Evolutionary conservation across 2,797 vertebrate species (phyloP), one percentile per base, ranked within the genome.

Genomic region (Tapirus indicus): DNA sequence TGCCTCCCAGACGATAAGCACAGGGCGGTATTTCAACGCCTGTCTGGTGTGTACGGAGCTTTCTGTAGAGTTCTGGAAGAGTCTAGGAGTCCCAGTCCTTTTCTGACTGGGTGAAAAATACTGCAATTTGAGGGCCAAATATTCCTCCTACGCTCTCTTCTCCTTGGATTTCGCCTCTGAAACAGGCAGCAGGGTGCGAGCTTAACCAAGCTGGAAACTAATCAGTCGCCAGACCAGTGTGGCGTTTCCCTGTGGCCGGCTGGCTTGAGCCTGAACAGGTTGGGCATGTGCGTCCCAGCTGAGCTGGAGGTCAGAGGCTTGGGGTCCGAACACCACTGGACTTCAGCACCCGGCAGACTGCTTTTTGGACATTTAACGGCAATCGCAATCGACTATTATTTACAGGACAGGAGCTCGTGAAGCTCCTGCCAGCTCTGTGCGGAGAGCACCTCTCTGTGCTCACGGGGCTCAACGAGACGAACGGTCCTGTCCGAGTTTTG

Each of bases 181-280:
- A 52, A 4, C 2, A 0, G 49, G 47, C 8, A 18, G 47, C 8
- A 3, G 32, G 49, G 56, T 79, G 38, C 47, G 35, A 25, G n/a
- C 21, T 66, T 49, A 25, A 29, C 21, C 27, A 44, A 49, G 10
- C 32, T 35, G 35, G 27, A 85, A 41, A 20, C 88, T 5, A 0
- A 5, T 62, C 11, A 5, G 66, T 8, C 5, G 35, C 58, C 29
- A 38, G 17, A 4, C 58, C 6, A 2, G 23, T 16, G 8, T 4
- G 14, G 6, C 2, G 6, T 10, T 49, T 29, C 27, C 52, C 41
- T 7, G n/a, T 14, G 47, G 4, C 38, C 0, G 1, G 4, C 8
- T 7, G 18, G 12, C 27, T 44, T 20, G 47, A 82, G 27, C 11
- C 44, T 6, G 64, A 62, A 21, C 32, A n/a, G 13, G 25, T 9